Conservation (phyloP, 2,113 vertebrate species). For the Tor tambroides region DNA sequence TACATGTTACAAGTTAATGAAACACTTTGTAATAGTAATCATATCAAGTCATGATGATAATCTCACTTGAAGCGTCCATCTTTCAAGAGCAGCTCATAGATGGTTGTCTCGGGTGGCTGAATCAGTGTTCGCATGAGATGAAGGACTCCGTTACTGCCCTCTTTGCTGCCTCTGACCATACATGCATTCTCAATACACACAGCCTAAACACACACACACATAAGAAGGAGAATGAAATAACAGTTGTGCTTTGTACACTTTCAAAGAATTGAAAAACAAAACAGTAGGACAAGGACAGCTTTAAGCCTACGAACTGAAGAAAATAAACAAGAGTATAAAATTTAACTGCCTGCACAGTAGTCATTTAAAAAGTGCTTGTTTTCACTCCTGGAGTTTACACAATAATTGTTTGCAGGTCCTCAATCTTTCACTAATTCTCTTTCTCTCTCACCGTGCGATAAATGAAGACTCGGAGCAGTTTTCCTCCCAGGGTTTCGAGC, state of each 20-base stretch:
- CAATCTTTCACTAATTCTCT: background rate
- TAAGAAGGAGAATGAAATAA: background rate
- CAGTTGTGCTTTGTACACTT: background rate
- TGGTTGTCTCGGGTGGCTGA: slow-evolving; percentile 81
- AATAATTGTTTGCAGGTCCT: slow-evolving; percentile 49
- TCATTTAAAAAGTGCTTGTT: slow-evolving; percentile 41
- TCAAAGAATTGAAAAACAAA: background rate
- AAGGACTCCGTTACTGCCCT: slow-evolving; percentile 90
- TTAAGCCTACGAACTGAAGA: background rate
- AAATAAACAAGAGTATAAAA: slow-evolving; percentile 4
- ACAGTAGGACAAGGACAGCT: background rate
- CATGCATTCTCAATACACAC: slow-evolving; percentile 96
- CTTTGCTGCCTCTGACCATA: slow-evolving; percentile 90
- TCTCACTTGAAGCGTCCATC: slow-evolving; percentile 92
- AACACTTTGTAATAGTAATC: background rate
- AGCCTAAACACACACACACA: slow-evolving; percentile 78
- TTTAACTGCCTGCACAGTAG: slow-evolving; percentile 45
- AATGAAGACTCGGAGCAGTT: slow-evolving; percentile 90
- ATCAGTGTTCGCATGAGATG: slow-evolving; percentile 89
- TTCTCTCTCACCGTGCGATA: slow-evolving; percentile 90
- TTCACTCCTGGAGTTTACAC: background rate
- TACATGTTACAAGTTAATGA: too few relatives aligned
- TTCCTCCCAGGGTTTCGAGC: slow-evolving; percentile 90
- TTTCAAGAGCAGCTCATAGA: slow-evolving; percentile 80
- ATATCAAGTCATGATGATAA: background rate